These are phyloP conservation scores for Epinotia brunnichana DNA, from an alignment of 2,888 invertebrate genomes.

Conservation along the genomic window DNA sequence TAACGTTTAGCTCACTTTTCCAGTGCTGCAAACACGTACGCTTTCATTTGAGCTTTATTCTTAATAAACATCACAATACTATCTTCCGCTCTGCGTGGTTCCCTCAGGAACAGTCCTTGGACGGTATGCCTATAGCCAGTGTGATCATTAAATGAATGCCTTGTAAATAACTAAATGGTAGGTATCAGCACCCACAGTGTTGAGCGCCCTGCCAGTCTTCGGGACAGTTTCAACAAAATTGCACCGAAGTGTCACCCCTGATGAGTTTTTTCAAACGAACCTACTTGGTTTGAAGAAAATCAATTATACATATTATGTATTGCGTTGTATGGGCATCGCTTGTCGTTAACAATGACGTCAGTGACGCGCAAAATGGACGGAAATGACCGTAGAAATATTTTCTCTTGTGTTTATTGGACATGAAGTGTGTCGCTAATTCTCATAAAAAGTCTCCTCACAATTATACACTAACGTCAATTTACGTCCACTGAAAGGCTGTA, in stretches of 20 bases:
- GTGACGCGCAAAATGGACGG: conserved; percentile 60
- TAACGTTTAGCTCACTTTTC: neutral
- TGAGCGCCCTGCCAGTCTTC: conserved; percentile 63
- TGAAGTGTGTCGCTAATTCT: neutral
- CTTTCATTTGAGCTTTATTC: neutral
- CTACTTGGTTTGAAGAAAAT: conserved; percentile 37
- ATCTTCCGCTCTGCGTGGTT: neutral
- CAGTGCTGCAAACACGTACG: neutral
- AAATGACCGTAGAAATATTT: conserved; percentile 46
- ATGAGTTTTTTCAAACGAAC: conserved; percentile 57
- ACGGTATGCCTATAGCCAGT: conserved; percentile 54
- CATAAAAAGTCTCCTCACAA: neutral
- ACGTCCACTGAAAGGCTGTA: conserved; percentile 50
- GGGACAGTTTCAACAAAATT: conserved; percentile 47
- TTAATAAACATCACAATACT: neutral
- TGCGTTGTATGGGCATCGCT: conserved; percentile 81
- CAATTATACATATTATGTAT: conserved; percentile 47
- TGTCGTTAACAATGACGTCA: conserved; percentile 80
- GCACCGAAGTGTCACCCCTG: conserved; percentile 53
- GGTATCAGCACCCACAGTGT: conserved; percentile 68
- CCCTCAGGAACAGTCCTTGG: conserved; percentile 12
- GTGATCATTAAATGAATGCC: conserved; percentile 75
- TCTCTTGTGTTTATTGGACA: neutral
- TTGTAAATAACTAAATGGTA: conserved; percentile 81
- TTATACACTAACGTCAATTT: conserved; percentile 28